Evolutionary conservation across 2,113 vertebrate species (phyloP).

Genomic region (Pelusios castaneus): DNA sequence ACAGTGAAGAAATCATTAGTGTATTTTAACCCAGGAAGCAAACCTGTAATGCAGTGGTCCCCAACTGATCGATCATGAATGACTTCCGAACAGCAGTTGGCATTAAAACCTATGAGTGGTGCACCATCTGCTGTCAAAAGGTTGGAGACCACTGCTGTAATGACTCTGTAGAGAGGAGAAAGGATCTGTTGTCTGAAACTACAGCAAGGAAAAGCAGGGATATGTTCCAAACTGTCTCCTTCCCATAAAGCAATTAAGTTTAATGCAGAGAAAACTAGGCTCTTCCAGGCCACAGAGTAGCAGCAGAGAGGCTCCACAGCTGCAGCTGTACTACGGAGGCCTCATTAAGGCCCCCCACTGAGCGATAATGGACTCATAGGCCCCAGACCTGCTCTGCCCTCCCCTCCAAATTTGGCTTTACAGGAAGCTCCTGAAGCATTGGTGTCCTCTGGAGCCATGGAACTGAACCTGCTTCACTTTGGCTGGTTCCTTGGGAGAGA

Average conservation of each 20-base stretch:
- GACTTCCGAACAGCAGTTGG: too few species aligned
- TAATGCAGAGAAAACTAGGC: neutral
- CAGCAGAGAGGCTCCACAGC: neutral
- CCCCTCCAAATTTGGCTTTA: neutral
- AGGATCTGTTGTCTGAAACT: neutral
- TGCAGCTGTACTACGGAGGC: neutral
- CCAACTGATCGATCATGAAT: too few species aligned
- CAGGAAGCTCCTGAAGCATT: neutral
- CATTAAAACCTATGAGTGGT: too few species aligned
- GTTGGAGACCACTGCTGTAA: neutral
- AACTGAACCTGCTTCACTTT: neutral
- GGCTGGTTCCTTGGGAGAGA: neutral
- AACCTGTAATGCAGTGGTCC: neutral
- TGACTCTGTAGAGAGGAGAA: neutral
- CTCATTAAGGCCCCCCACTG: neutral
- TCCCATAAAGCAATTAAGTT: fast-evolving
- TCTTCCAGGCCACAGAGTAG: neutral
- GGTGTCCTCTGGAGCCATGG: neutral
- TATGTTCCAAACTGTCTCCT: neutral
- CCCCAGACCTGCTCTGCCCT: neutral
- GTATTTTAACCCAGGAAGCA: neutral
- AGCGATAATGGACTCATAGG: neutral
- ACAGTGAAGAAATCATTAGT: neutral
- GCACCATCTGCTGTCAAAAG: too few species aligned
- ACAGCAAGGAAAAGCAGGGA: neutral